Conservation (phyloP, 2,888 invertebrate genomes). For the Drosophila picticornis region DNA sequence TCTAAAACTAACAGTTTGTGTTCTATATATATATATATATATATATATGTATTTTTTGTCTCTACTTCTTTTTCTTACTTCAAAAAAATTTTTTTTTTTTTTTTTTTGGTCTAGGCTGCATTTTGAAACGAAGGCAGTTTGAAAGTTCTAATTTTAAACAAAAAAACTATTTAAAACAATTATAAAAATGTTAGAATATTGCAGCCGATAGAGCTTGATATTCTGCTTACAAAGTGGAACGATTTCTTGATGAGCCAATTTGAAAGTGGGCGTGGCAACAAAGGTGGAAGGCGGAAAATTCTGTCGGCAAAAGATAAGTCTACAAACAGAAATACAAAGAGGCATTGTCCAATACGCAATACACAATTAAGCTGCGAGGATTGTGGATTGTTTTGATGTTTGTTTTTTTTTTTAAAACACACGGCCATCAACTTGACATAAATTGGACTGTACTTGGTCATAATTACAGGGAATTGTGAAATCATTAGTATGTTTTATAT, state of each 20-base stretch:
- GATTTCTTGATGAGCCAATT: neutral
- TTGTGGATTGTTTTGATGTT: neutral
- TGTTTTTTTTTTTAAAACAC: conserved; percentile 11
- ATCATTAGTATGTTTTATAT: conserved; percentile 1
- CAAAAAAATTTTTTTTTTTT: conserved; percentile 40
- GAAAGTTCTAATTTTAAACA: conserved; percentile 29
- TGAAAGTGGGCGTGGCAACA: neutral
- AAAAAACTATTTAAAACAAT: conserved; percentile 11
- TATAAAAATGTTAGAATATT: conserved; percentile 5
- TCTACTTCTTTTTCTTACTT: conserved; percentile 5
- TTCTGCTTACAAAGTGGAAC: neutral
- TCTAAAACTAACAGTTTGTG: conserved; percentile 33
- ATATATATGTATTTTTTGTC: neutral
- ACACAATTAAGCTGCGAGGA: neutral
- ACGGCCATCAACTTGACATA: conserved; percentile 29
- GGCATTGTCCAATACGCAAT: neutral
- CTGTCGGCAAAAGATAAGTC: neutral
- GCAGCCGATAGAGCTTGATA: neutral
- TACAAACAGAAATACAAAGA: neutral
- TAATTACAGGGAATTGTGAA: conserved; percentile 27
- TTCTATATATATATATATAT: neutral
- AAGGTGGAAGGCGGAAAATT: neutral
- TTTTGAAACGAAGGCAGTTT: conserved; percentile 60
- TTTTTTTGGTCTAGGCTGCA: conserved; percentile 75
- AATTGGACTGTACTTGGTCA: conserved; percentile 10